phyloP scores from a whole-genome alignment of 2,113 vertebrate species.

The Alexandromys fortis region DNA sequence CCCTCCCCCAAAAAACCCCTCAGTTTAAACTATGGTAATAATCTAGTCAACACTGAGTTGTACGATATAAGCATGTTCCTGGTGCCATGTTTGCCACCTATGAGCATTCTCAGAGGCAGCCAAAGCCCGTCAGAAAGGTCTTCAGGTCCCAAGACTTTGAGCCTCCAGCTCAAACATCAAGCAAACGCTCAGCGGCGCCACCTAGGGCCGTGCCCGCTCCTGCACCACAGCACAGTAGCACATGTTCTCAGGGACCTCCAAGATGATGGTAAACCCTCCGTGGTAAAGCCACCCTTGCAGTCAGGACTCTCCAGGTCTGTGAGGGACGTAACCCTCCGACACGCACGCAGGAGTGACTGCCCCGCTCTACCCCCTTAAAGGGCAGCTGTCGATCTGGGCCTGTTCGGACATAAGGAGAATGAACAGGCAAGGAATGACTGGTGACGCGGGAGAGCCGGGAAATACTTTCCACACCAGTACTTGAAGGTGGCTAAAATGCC shows the following conservation, averaged over 20 bases:
- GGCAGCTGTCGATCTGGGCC: not conserved
- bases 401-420: not conserved
- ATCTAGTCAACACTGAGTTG: not conserved
- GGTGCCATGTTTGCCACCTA: not conserved
- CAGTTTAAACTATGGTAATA: not conserved
- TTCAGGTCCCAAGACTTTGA: not conserved
- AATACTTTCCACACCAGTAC: constrained; percentile 69
- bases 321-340: not conserved
- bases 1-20: no score
- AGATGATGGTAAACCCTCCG: rapidly evolving
- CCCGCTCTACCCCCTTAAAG: not conserved
- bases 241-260: not conserved
- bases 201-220: rapidly evolving
- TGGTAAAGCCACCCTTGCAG: not conserved
- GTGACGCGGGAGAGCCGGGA: constrained; percentile 4
- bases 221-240: not conserved
- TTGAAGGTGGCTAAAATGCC: constrained; percentile 76
- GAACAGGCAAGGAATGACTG: not conserved
- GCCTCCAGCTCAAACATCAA: not conserved
- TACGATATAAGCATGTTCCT: not conserved
- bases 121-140: not conserved
- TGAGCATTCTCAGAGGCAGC: not conserved
- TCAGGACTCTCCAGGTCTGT: not conserved
- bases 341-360: not conserved
- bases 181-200: not conserved